Evolutionary conservation across 2,113 vertebrate species (phyloP), one percentile per base, ranked within the genome.

Genomic region (Benitochromis conjunctus): DNA sequence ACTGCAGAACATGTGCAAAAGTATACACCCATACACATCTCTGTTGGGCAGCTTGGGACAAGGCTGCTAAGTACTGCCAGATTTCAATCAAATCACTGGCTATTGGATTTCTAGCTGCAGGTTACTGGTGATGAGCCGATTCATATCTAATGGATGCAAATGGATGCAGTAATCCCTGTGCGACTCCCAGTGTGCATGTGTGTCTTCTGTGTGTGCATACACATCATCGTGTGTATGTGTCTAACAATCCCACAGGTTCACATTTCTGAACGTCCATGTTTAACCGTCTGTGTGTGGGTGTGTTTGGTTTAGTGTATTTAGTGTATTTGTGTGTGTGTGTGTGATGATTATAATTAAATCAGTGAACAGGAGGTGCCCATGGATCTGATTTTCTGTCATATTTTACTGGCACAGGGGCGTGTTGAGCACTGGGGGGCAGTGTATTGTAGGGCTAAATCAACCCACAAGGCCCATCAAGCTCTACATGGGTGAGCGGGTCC

Each of bases 91-190:
- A 57, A 85, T 83, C 83, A 77, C 36, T 80, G 86, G 86, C 89
- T 95, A 94, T 95, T 92, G 84, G 80, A 90, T 94, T 95, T 94
- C 92, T 94, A 91, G 93, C 93, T 94, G 92, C 93, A 91, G 93
- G 94, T 95, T 90, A 92, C 87, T 69, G 51, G 88, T 91, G 88
- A 94, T 94, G 87, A 92, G 86, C 86, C 86, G 90, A 92, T 93
- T 90, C 89, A 91, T 92, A 92, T 93, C 91, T 88, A 93, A 92
- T 88, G 86, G 83, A 92, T 88, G 90, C 85, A 90, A 93, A 95
- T 87, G 79, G 46, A 76, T 76, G 46, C 46, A 88, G 80, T 86
- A 91, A 94, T 93, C 89, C 83, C 85, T 88, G 87, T 86, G 74
- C 55, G 86, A 66, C 76, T 88, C 26, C 76, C 14, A 24, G 13